phyloP scores from a whole-genome alignment of 2,797 vertebrate genomes.

The Sebastiscus albofasciatus region DNA sequence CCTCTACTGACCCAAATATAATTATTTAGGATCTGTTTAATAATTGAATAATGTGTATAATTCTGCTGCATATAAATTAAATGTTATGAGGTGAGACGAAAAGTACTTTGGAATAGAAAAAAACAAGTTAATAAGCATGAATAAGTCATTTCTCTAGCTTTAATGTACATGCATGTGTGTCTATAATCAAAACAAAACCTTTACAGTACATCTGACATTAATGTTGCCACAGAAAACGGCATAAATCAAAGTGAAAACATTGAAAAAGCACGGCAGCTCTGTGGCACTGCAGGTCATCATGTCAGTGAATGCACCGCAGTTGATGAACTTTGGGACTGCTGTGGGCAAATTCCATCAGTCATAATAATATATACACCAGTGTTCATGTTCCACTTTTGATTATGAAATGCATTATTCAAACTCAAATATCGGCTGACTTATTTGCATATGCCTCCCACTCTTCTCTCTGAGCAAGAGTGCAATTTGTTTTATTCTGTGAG shows the following conservation, averaged over 20 bases:
- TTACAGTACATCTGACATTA: slow-evolving; percentile 12
- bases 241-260: slow-evolving; percentile 27
- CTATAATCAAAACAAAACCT: slow-evolving; percentile 26
- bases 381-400: slow-evolving; percentile 64
- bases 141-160: slow-evolving; percentile 15
- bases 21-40: slow-evolving; percentile 21
- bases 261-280: neutral
- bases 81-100: slow-evolving; percentile 15
- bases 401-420: slow-evolving; percentile 76
- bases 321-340: slow-evolving; percentile 59
- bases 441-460: slow-evolving; percentile 66
- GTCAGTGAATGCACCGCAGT: slow-evolving; percentile 22
- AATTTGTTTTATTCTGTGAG: slow-evolving; percentile 38
- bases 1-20: slow-evolving; percentile 13
- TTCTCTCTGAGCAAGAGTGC: slow-evolving; percentile 32
- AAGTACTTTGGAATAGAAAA: slow-evolving; percentile 12
- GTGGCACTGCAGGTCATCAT: slow-evolving; percentile 25
- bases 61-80: slow-evolving; percentile 9
- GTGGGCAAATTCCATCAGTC: slow-evolving; percentile 61
- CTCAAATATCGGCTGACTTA: slow-evolving; percentile 59
- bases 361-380: slow-evolving; percentile 60
- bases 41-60: slow-evolving; percentile 14
- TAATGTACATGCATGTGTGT: neutral
- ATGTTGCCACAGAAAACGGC: slow-evolving; percentile 2
- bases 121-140: slow-evolving; percentile 7